Base-by-base conservation (phyloP, 2,888 invertebrate species). In the Polymixis flavicincta region DNA sequence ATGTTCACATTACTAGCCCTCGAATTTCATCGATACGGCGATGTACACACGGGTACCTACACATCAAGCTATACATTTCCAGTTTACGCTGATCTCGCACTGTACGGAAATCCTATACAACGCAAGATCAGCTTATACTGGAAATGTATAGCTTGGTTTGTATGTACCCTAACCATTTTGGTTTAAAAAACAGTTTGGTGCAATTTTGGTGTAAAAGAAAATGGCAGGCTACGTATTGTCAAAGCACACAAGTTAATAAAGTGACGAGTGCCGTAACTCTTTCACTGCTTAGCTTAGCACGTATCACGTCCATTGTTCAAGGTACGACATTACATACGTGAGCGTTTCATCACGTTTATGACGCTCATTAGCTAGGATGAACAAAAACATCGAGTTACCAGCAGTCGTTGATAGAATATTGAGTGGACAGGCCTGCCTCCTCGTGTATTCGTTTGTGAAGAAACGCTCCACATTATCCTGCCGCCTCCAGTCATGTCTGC, bases 351-450 rank as follows among this genome's bases (percentile, higher is more conserved):
- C 82, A 73, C 78, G 77, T 79, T 77, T 80, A 78, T 81, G 66
- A 68, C 59, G 76, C 74, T 85, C 82, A 84, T 86, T 86, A 86
- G 82, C 50, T 32, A 71, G 61, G 63, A 71, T 65, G 77, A 76
- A 78, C 76, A 84, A 84, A 82, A 84, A 85, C 85, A 78, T 66
- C 65, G 66, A 73, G 73, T 65, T 69, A 32, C 66, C 61, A 54
- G 60, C 59, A 37, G 19, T 17, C 74, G 77, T 63, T 75, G 63
- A 82, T 79, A 69, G 85, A 86, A 85, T 87, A 86, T 79, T 79
- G 76, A 85, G 80, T 69, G 55, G 60, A 22, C 66, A 57, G n/a
- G 48, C 22, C 14, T n/a, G 55, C 48, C 32, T 48, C 22, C 50
- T 59, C 48, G 48, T 71, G 74, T 72, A 63, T 66, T 78, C 72